phyloP scores from a whole-genome alignment of 2,888 invertebrate species.

The Papilio elwesi region DNA sequence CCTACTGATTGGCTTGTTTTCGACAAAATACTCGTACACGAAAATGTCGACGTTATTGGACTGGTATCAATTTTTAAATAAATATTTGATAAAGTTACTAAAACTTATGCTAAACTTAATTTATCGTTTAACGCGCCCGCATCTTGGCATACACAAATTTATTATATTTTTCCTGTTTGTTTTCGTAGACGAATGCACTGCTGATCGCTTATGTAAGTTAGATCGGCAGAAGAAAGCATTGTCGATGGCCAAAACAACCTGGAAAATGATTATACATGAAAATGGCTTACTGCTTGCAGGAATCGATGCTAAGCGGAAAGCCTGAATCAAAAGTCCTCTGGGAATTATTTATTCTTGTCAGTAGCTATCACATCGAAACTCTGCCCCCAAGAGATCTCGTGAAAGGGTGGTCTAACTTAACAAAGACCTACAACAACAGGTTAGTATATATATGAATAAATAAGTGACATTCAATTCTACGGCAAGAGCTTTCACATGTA shows the following conservation, averaged over 20 bases:
- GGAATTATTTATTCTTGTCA: slow-evolving; percentile 61
- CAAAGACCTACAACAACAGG: slow-evolving; percentile 64
- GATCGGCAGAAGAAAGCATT: neutral
- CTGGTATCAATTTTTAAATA: slow-evolving; percentile 53
- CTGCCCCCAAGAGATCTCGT: slow-evolving; percentile 51
- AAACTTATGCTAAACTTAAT: too few species aligned
- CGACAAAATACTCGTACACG: slow-evolving; percentile 73
- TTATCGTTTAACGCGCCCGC: too few species aligned
- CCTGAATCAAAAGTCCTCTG: slow-evolving; percentile 51
- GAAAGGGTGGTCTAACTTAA: slow-evolving; percentile 64
- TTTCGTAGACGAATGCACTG: too few species aligned
- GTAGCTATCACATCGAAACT: slow-evolving; percentile 57
- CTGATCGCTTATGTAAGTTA: neutral
- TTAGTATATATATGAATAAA: slow-evolving; percentile 49
- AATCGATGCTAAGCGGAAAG: slow-evolving; percentile 33
- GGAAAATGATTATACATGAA: neutral
- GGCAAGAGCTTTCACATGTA: neutral
- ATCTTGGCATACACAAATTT: neutral
- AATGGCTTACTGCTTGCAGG: slow-evolving; percentile 31
- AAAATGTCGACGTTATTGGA: slow-evolving; percentile 69
- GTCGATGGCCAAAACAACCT: neutral
- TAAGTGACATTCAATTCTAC: neutral
- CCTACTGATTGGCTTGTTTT: slow-evolving; percentile 74
- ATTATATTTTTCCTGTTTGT: neutral
- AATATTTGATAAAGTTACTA: neutral